Conservation (phyloP, 1,140 invertebrate species). For the Pogonomyrmex barbatus region DNA sequence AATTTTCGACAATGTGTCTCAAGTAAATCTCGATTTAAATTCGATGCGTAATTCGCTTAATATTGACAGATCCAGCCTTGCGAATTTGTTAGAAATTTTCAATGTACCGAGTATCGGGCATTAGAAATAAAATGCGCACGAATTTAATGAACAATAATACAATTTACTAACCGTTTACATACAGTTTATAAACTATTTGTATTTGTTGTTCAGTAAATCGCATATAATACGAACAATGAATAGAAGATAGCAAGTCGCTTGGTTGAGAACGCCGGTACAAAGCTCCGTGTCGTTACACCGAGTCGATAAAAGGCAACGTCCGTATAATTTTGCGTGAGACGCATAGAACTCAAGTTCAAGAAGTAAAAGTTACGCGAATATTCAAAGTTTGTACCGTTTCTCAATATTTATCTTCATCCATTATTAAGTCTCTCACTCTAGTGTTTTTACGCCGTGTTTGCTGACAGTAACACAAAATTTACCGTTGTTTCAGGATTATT, state of each 20-base stretch:
- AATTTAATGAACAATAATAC: constrained; percentile 67
- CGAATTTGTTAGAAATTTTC: constrained; percentile 42
- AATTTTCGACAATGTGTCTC: constrained; percentile 64
- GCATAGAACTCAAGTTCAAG: constrained; percentile 22
- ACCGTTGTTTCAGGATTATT: constrained; percentile 67
- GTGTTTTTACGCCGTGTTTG: constrained; percentile 13
- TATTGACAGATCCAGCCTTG: constrained; percentile 5
- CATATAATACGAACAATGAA: constrained; percentile 74
- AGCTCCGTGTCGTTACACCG: constrained; percentile 24
- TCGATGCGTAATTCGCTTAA: constrained; percentile 7
- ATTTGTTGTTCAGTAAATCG: constrained; percentile 67
- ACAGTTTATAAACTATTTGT: neutral
- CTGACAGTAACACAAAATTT: constrained; percentile 78
- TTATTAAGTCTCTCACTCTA: constrained; percentile 65
- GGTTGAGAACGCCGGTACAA: constrained; percentile 58
- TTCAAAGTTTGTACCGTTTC: constrained; percentile 76
- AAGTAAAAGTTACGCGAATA: constrained; percentile 52
- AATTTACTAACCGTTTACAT: constrained; percentile 7
- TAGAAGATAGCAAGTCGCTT: constrained; percentile 72
- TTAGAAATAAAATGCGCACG: constrained; percentile 29
- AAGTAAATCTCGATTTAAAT: constrained; percentile 10
- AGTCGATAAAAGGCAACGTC: constrained; percentile 23
- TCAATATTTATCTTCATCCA: constrained; percentile 74
- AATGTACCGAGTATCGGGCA: constrained; percentile 41
- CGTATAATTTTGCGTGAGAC: neutral